Evolutionary conservation across 2,113 vertebrate species (phyloP).

Genomic region (Oostethus manadensis): DNA sequence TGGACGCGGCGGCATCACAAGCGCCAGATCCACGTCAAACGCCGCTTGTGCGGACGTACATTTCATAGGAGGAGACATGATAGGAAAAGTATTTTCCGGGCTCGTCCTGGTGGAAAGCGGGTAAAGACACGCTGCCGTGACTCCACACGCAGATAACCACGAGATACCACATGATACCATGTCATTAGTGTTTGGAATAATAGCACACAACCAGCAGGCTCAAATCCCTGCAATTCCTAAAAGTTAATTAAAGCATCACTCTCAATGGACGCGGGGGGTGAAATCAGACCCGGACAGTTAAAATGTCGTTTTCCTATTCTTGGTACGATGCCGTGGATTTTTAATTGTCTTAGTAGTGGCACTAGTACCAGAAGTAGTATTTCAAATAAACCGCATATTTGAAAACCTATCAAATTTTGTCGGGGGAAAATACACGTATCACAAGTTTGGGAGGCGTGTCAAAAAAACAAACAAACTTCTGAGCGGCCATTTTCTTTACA

Average conservation of each 20-base stretch:
- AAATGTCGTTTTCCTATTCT: too few relatives aligned
- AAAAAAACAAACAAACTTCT: too few relatives aligned
- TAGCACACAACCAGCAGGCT: slow-evolving; percentile 37
- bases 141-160: slow-evolving; percentile 29
- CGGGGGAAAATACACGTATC: too few relatives aligned
- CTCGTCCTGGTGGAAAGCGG: slow-evolving; percentile 10
- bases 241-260: slow-evolving; percentile 55
- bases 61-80: slow-evolving; percentile 24
- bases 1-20: too few relatives aligned
- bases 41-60: slow-evolving; percentile 8
- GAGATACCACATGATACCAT: slow-evolving; percentile 31
- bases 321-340: too few relatives aligned
- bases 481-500: too few relatives aligned
- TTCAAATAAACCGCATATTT: too few relatives aligned
- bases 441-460: too few relatives aligned
- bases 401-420: too few relatives aligned
- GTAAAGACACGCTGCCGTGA: slow-evolving; percentile 38
- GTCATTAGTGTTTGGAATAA: slow-evolving; percentile 46
- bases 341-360: too few relatives aligned
- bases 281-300: slow-evolving; percentile 16
- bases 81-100: slow-evolving; percentile 44
- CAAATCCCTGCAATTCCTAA: slow-evolving; percentile 44
- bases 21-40: slow-evolving; percentile 51
- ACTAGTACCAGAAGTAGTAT: too few relatives aligned
- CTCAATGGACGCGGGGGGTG: slow-evolving; percentile 49